phyloP scores from a whole-genome alignment of 2,888 invertebrate species.

The Diploptera punctata region DNA sequence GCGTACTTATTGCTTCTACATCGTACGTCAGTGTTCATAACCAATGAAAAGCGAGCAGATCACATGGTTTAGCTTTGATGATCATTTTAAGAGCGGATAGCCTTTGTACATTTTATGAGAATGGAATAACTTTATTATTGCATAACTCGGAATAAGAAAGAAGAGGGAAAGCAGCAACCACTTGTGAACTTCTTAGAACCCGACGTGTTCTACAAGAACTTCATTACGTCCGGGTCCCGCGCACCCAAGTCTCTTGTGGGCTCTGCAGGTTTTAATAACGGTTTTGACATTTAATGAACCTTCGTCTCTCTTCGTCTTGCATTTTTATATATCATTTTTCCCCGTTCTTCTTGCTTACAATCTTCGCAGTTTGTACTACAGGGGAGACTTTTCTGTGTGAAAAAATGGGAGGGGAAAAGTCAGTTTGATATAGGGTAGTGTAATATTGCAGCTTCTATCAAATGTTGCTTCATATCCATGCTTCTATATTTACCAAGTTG shows the following conservation, averaged over 20 bases:
- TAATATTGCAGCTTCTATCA: conserved; percentile 10
- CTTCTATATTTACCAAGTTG: background rate
- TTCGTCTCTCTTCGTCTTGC: background rate
- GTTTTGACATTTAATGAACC: conserved; percentile 36
- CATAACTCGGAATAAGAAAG: too few relatives aligned
- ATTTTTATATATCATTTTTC: conserved; percentile 15
- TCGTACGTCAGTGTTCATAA: too few relatives aligned
- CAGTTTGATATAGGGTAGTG: conserved; percentile 9
- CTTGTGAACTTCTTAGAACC: too few relatives aligned
- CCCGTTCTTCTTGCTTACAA: conserved; percentile 13
- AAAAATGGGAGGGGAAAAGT: background rate
- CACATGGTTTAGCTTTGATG: too few relatives aligned
- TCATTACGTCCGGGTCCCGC: too few relatives aligned
- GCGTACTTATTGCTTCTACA: too few relatives aligned
- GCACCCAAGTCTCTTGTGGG: conserved; percentile 9
- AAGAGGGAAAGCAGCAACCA: too few relatives aligned
- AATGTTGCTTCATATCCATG: conserved; percentile 20
- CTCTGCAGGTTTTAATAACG: conserved; percentile 31
- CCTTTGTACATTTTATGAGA: too few relatives aligned
- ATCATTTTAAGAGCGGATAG: too few relatives aligned
- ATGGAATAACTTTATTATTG: too few relatives aligned
- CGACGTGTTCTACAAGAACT: too few relatives aligned
- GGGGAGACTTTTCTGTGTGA: conserved; percentile 11
- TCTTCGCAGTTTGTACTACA: conserved; percentile 7
- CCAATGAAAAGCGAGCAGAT: too few relatives aligned